phyloP scores from a whole-genome alignment of 2,888 invertebrate genomes.

The Tortricodes alternella region DNA sequence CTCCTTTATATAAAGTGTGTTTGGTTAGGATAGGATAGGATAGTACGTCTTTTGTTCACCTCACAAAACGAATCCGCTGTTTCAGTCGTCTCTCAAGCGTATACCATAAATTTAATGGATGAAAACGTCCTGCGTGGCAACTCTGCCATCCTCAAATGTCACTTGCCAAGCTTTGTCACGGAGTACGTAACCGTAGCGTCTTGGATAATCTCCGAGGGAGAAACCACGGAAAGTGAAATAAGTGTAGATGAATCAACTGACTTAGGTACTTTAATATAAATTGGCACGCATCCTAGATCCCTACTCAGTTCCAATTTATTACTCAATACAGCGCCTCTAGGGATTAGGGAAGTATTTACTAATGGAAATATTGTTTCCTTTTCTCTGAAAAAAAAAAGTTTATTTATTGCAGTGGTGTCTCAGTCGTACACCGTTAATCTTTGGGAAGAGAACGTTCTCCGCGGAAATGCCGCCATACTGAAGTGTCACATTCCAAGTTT shows the following conservation, averaged over 20 bases:
- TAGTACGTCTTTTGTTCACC: neutral
- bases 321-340: neutral
- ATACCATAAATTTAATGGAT: conserved; percentile 95
- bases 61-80: conserved; percentile 34
- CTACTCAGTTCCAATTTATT: conserved; percentile 8
- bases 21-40: neutral
- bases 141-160: conserved; percentile 94
- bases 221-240: conserved; percentile 75
- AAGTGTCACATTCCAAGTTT: conserved; percentile 97
- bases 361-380: neutral
- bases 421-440: conserved; percentile 94
- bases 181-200: conserved; percentile 93
- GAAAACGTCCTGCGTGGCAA: conserved; percentile 95
- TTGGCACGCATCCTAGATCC: conserved; percentile 9
- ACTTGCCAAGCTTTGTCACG: conserved; percentile 95
- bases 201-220: conserved; percentile 92
- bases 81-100: conserved; percentile 95
- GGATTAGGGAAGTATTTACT: neutral
- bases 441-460: conserved; percentile 95
- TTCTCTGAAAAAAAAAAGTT: conserved; percentile 1
- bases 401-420: conserved; percentile 89
- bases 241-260: conserved; percentile 60
- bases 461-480: conserved; percentile 94
- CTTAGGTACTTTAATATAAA: conserved; percentile 55
- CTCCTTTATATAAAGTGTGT: neutral